Conservation (phyloP, 2,113 vertebrate genomes). For the Etheostoma cragini region DNA sequence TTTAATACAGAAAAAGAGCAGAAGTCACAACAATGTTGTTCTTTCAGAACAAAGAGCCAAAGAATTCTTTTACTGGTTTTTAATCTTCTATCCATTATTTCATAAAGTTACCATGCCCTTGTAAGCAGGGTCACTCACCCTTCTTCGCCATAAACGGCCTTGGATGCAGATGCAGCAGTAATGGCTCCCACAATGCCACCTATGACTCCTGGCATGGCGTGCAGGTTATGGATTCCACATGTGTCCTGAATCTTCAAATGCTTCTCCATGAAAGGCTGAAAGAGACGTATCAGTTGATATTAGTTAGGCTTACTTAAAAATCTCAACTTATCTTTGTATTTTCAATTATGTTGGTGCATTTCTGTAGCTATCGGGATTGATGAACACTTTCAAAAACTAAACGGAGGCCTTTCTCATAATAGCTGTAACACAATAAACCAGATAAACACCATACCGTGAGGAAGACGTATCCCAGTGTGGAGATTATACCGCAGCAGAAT, state of each 20-base stretch:
- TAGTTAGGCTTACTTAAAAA: not conserved
- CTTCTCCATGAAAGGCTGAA: constrained; percentile 92
- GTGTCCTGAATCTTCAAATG: constrained; percentile 93
- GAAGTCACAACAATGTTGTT: not conserved
- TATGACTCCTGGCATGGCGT: constrained; percentile 92
- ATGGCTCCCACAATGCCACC: constrained; percentile 95
- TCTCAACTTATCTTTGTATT: not conserved
- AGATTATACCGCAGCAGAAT: constrained; percentile 90
- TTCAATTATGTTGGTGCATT: not conserved
- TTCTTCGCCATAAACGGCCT: constrained; percentile 82
- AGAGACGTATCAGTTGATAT: not conserved
- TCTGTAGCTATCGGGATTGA: not conserved
- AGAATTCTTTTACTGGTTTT: not conserved
- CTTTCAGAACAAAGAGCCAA: not conserved
- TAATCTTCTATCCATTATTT: not conserved
- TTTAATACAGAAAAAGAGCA: constrained; percentile 55
- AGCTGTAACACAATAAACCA: not conserved
- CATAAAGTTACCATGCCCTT: not conserved
- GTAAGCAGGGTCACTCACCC: constrained; percentile 82
- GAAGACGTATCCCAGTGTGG: constrained; percentile 91
- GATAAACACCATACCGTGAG: constrained; percentile 78
- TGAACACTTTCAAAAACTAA: not conserved
- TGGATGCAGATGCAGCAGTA: constrained; percentile 86
- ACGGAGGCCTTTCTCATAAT: not conserved
- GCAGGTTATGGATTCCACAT: constrained; percentile 97